phyloP scores from a whole-genome alignment of 2,797 vertebrate genomes.

The Botia almorhae region DNA sequence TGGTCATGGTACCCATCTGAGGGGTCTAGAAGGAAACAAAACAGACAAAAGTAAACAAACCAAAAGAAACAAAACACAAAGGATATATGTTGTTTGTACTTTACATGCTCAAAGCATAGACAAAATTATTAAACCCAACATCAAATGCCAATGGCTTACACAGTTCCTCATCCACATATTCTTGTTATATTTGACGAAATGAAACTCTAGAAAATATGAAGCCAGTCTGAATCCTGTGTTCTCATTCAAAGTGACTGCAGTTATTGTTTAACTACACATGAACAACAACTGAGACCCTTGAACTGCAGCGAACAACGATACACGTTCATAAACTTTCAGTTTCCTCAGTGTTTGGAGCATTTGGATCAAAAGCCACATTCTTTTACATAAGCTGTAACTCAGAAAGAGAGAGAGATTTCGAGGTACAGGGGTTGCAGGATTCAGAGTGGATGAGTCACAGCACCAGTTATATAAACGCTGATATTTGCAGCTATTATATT shows the following conservation, averaged over 20 bases:
- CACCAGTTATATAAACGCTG: constrained; percentile 37
- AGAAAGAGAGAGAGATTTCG: background rate
- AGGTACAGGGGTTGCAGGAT: background rate
- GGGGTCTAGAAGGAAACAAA: constrained; percentile 75
- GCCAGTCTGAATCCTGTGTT: background rate
- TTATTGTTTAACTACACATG: constrained; percentile 50
- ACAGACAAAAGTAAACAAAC: background rate
- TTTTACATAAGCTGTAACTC: background rate
- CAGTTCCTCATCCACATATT: background rate
- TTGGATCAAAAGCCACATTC: background rate
- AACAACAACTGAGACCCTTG: constrained; percentile 10
- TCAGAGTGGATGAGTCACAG: constrained; percentile 29
- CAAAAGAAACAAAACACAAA: background rate
- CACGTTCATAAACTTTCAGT: background rate
- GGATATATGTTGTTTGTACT: background rate
- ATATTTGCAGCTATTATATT: constrained; percentile 17
- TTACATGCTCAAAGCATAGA: too few relatives aligned
- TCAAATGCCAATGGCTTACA: background rate
- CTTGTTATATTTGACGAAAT: background rate
- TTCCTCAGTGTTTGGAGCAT: background rate
- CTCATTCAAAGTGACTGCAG: background rate
- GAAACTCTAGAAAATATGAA: background rate
- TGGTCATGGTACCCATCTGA: constrained; percentile 87
- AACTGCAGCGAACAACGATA: background rate
- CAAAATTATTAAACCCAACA: too few relatives aligned